Conservation (phyloP, 2,113 vertebrate genomes). For the Rostratula benghalensis region DNA sequence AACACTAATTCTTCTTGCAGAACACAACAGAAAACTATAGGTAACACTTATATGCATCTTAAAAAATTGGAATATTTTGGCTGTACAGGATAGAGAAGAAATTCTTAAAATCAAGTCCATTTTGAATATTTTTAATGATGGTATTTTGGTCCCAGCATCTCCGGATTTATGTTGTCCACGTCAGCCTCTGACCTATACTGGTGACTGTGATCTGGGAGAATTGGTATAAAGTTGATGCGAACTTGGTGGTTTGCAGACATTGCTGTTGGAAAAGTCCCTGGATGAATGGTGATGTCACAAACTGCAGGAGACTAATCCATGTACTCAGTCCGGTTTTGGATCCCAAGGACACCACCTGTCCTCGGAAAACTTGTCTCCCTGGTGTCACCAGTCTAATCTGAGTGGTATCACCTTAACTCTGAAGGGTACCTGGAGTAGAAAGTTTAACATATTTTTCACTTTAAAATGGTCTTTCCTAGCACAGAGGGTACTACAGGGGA, state of each 20-base stretch:
- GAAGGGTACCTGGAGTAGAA: not conserved
- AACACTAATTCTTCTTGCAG: not conserved
- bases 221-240: not conserved
- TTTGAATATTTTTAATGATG: not conserved
- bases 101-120: not conserved
- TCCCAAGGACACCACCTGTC: not conserved
- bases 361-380: not conserved
- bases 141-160: not conserved
- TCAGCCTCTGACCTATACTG: not conserved
- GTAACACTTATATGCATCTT: not conserved
- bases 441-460: not conserved
- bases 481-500: not conserved
- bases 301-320: not conserved
- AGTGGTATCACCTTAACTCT: not conserved
- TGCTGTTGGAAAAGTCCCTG: not conserved
- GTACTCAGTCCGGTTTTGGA: not conserved
- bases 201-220: not conserved
- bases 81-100: not conserved
- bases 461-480: not conserved
- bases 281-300: not conserved
- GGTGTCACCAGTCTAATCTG: not conserved
- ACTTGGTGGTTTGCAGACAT: not conserved
- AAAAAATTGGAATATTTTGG: not conserved
- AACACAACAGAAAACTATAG: not conserved
- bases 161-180: not conserved